Evolutionary conservation across 92 coral and sea anemone genomes (phyloP), one percentile per base, ranked within the genome.

Genomic region (Epizoanthus fatuus): DNA sequence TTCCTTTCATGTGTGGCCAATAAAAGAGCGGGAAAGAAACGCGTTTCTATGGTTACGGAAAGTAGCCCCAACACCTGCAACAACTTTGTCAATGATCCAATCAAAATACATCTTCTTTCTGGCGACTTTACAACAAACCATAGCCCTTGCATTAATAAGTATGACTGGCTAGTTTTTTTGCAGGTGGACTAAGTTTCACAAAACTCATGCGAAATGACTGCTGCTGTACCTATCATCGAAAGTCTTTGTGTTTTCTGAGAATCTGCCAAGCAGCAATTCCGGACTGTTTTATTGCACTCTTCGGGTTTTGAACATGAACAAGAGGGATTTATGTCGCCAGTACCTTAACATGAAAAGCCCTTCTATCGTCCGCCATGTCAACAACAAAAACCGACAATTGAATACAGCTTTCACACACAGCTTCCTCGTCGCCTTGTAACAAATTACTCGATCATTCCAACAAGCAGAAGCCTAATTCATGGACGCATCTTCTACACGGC

Each of bases 1-100:
- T 14, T 3, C 25, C 37, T 42, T 49, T 15, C 9, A 11, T 4
- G 19, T 62, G 12, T 22, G 12, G 70, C 82, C 82, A 77, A 77
- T 58, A 19, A 75, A 57, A 53, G 58, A 52, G 42, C 67, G 14
- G 71, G 71, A 89, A 65, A 57, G 47, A 53, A 78, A 64, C 45
- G 25, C 16, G 94, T 90, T 72, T 38, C 94, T 85, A 84, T 82
- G 84, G 92, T 57, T 45, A 89, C 98, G 56, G 59, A 75, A 53
- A 39, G 84, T 76, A 59, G 74, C 87, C 70, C 74, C 52, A 90
- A 85, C 98, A 94, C 98, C 98, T 94, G 98, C 82, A 86, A 80
- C 58, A 72, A 74, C 91, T 42, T 64, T 67, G 19, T 72, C 58
- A 71, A 74, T 69, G 51, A 81, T 32, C 98, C 94, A 94, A 94